A percentile compares a stretch with the other conserved stretches of the same genome.
phyloP scores from a whole-genome alignment of 2,888 invertebrate genomes.

The Eristalis arbustorum region DNA sequence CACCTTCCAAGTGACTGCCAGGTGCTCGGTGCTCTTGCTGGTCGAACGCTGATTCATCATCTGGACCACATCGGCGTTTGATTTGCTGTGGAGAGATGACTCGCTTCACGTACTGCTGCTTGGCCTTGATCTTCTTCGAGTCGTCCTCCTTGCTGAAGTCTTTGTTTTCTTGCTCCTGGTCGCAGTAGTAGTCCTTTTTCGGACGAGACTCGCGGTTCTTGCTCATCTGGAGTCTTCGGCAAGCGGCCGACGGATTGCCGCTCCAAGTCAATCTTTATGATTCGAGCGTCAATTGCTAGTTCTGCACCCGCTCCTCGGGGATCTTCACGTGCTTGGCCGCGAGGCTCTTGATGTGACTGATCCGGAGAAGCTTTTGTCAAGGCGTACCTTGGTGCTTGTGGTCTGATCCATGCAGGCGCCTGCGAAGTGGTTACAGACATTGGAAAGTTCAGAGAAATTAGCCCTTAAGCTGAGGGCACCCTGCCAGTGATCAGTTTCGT shows the following conservation, averaged over 20 bases:
- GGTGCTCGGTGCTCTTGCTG: conserved; percentile 96
- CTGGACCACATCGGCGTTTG: conserved; percentile 94
- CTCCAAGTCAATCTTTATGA: conserved; percentile 98
- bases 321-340: conserved; percentile 96
- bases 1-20: conserved; percentile 99
- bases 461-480: conserved; percentile 98
- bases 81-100: conserved; percentile 98
- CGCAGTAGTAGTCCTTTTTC: conserved; percentile 93
- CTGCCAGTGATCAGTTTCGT: conserved; percentile 97
- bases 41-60: conserved; percentile 97
- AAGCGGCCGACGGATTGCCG: conserved; percentile 96
- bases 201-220: conserved; percentile 96
- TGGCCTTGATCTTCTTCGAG: conserved; percentile 89
- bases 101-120: conserved; percentile 94
- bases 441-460: conserved; percentile 96
- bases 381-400: conserved; percentile 91
- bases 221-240: conserved; percentile 95
- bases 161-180: conserved; percentile 90
- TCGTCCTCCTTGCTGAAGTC: conserved; percentile 90
- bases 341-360: conserved; percentile 95
- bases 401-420: conserved; percentile 97
- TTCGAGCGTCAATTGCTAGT: conserved; percentile 92
- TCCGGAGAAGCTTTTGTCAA: conserved; percentile 96
- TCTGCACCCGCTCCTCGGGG: conserved; percentile 94
- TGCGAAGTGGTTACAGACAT: conserved; percentile 99